A percentile compares a stretch with the other conserved stretches of the same genome.
Conservation (phyloP, 2,113 vertebrate species). For the Haliaeetus leucogaster region DNA sequence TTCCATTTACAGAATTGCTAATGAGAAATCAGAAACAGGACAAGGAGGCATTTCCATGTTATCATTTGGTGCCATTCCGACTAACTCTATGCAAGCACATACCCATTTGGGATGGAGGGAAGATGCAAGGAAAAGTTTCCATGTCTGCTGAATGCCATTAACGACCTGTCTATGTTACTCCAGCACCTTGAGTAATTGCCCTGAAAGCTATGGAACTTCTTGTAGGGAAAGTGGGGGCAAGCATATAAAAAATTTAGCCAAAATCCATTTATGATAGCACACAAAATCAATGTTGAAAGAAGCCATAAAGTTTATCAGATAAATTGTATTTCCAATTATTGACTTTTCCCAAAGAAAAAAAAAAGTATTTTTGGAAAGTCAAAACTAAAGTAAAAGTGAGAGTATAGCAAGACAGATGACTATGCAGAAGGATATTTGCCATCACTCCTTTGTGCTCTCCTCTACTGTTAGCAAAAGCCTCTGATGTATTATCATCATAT, state of each 20-base stretch:
- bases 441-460: background rate
- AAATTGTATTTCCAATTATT: background rate
- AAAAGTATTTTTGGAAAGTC: background rate
- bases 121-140: background rate
- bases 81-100: background rate
- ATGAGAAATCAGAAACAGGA: background rate
- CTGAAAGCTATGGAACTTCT: background rate
- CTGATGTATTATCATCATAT: conserved; percentile 6
- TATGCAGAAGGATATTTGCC: background rate
- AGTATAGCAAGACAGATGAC: background rate
- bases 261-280: background rate
- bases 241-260: background rate
- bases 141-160: background rate
- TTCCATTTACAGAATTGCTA: background rate
- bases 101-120: background rate
- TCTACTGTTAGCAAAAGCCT: background rate
- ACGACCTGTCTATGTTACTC: background rate
- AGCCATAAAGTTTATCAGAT: background rate
- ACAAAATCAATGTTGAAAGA: background rate
- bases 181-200: background rate
- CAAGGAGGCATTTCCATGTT: background rate
- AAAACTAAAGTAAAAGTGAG: background rate
- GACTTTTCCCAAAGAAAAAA: background rate
- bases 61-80: background rate
- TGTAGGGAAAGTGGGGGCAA: background rate